A percentile compares a stretch with the other conserved stretches of the same genome.
Evolutionary conservation across 2,888 invertebrate species (phyloP).

Genomic region (Machimus atricapillus): DNA sequence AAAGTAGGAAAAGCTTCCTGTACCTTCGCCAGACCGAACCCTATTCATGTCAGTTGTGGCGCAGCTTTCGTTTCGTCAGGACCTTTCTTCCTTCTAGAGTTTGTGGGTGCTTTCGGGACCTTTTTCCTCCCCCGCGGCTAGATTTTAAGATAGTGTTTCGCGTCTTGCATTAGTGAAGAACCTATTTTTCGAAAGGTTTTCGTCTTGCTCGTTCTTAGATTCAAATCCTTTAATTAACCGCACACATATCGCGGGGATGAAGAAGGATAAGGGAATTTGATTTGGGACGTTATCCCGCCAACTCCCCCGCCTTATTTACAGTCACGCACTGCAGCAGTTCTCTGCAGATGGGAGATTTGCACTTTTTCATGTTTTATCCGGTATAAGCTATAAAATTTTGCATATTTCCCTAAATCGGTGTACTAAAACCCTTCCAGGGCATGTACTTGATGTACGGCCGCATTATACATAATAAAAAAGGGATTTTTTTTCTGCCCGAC

Average conservation of each 20-base stretch:
- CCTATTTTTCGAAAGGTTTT: not conserved
- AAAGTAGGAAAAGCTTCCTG: conserved; percentile 4
- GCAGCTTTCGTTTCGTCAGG: conserved; percentile 44
- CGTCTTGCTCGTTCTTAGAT: not conserved
- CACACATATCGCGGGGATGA: not conserved
- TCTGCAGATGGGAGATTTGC: conserved; percentile 49
- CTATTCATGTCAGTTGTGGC: conserved; percentile 43
- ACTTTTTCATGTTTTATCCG: not conserved
- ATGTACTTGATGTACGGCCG: not conserved
- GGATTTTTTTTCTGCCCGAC: not conserved
- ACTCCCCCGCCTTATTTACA: conserved; percentile 34
- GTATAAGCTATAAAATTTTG: not conserved
- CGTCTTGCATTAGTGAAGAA: not conserved
- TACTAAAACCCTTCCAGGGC: not conserved
- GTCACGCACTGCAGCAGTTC: conserved; percentile 51
- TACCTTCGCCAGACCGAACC: not conserved
- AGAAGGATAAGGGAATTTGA: not conserved
- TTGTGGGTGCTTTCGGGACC: not conserved
- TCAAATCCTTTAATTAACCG: not conserved
- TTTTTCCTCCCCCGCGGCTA: not conserved
- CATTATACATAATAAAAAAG: not conserved
- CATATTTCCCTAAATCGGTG: not conserved
- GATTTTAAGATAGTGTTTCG: not conserved
- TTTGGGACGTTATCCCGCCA: not conserved
- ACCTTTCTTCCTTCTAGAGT: not conserved